Conservation (phyloP, 2,888 invertebrate species). For the Calameuta filiformis region DNA sequence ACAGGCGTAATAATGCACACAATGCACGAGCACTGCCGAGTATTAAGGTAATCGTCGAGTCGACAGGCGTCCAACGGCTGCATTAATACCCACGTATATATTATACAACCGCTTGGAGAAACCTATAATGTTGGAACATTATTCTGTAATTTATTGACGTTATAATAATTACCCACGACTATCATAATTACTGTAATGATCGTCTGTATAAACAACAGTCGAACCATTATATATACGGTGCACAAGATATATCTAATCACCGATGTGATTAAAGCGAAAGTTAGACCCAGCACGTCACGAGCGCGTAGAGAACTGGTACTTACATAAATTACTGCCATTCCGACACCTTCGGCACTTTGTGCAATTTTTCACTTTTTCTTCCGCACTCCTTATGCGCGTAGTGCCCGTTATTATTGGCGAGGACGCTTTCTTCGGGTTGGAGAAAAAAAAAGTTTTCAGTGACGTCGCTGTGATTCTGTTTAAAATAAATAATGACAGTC, state of each 20-base stretch:
- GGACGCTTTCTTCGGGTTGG: background rate
- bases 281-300: constrained; percentile 15
- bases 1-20: constrained; percentile 35
- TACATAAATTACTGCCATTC: constrained; percentile 31
- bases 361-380: constrained; percentile 20
- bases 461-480: background rate
- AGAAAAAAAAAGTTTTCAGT: background rate
- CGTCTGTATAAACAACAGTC: constrained; percentile 41
- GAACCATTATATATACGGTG: constrained; percentile 12
- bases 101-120: constrained; percentile 35
- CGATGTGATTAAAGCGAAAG: constrained; percentile 37
- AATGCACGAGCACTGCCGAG: constrained; percentile 28
- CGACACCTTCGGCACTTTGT: constrained; percentile 30
- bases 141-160: constrained; percentile 44
- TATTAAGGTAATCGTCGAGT: constrained; percentile 38
- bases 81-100: constrained; percentile 40
- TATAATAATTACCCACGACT: constrained; percentile 43
- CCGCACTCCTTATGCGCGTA: constrained; percentile 7
- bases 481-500: background rate
- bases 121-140: constrained; percentile 43
- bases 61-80: constrained; percentile 34
- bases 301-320: constrained; percentile 21
- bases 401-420: background rate
- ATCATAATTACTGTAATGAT: constrained; percentile 45
- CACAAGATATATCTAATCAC: constrained; percentile 31